Evolutionary conservation across 1,140 invertebrate genomes (phyloP), one percentile per base, ranked within the genome.

Genomic region (Octopus sinensis): DNA sequence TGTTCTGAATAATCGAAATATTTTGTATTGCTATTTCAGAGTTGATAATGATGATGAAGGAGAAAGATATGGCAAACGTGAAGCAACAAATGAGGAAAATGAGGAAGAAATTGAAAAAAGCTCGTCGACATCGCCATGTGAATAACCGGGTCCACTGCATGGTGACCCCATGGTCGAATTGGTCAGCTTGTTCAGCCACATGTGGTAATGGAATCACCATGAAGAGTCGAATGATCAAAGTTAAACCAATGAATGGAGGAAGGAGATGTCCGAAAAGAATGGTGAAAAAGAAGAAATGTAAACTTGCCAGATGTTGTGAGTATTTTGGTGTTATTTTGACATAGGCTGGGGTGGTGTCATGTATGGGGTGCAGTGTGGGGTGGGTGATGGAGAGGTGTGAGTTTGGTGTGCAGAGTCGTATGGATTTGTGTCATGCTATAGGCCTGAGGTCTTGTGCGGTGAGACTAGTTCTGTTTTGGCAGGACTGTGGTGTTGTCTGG

Each of bases 111-210:
- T 54, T 54, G 54, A 84, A 82, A 79, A 77, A 80, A 73, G 81
- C 54, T 54, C 52, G 76, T 51, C 30, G 52, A 6, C 30, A 77
- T 53, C 30, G 78, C 10, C 54, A 62, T 62, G 80, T 79, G 30
- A 84, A 83, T 17, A 81, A 82, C 0, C 76, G 17, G 6, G 81
- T 86, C 10, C 85, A 89, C 81, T 90, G 89, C 80, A 85, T 90
- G 88, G 89, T 91, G 71, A 86, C 88, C 75, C 80, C 84, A 4
- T 92, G 91, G 91, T 85, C 88, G 7, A 83, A 85, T 10, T 92
- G 91, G 91, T 87, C 86, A 30, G 80, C 83, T 10, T 92, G 91
- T 84, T 89, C 88, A 0, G 85, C 82, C 9, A 89, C 87, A 0
- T 92, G 91, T 84, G 91, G 90, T 5, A 84, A 84, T 53, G 86